Base-by-base conservation (phyloP, 2,113 vertebrate genomes). In the Psettodes erumei region DNA sequence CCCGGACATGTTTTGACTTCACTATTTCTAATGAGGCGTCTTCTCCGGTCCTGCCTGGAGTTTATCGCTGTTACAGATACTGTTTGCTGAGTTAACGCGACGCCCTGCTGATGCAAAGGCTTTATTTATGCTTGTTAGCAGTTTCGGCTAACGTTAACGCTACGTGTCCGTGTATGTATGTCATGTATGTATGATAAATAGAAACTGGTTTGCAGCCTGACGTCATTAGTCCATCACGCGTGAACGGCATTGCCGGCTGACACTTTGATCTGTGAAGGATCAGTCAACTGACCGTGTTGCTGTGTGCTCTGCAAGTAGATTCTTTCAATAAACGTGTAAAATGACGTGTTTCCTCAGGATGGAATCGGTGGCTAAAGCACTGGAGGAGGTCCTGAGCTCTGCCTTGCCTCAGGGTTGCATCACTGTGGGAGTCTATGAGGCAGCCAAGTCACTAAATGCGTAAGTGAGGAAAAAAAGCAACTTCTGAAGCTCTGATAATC, bases 371-470 rank as follows among this genome's bases (percentile, higher is more conserved):
- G 95, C 94, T 27, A 94, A 93, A 81, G 97, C 96, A 47, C 85
- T 98, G 59, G 95, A 98, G 85, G 95, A 97, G 81, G 95, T 97
- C 67, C 94, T 98, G 86, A 96, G 94, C 90, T 95, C 96, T 67
- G 96, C 96, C 16, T 93, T 97, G 92, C 95, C 95, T 89, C 96
- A 96, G 91, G 95, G 96, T 77, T 96, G 95, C 91, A 95, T 97
- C 90, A 98, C 96, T 3, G 94, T 95, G 10, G 96, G 97, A 15
- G 97, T 98, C 48, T 98, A 98, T 64, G 97, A 98, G 81, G 96
- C 97, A 30, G 97, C 97, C 73, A 97, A 97, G 84, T 95, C 97
- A 33, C 96, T 98, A 18, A 98, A 98, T 6, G 95, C 95, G 97
- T 98, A 94, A 96, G 97, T 96, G 55, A 6, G 28, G 13, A 10